Evolutionary conservation across 2,888 invertebrate species (phyloP).

Genomic region (Trileptium ribeirensis): DNA sequence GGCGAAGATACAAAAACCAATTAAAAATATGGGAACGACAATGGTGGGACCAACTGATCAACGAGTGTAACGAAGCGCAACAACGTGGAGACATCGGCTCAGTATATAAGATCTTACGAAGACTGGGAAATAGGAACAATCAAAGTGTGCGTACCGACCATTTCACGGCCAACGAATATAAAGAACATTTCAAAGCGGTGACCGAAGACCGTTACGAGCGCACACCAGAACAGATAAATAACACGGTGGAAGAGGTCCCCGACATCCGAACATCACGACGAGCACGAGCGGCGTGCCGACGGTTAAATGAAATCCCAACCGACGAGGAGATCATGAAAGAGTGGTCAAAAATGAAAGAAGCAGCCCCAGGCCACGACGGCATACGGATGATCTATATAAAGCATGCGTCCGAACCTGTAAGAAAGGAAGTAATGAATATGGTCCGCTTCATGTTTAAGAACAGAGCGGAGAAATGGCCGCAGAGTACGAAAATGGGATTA

Average conservation of each 20-base stretch:
- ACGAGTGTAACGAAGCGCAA: background rate
- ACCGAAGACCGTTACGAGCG: background rate
- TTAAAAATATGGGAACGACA: background rate
- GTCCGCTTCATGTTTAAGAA: conserved; percentile 9
- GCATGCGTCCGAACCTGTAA: background rate
- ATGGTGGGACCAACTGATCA: conserved; percentile 1
- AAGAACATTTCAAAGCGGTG: background rate
- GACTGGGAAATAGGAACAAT: background rate
- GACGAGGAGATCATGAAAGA: conserved; percentile 5
- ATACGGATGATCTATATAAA: conserved; percentile 3
- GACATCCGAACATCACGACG: background rate
- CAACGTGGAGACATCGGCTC: background rate
- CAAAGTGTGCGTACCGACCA: background rate
- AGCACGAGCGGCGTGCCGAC: background rate
- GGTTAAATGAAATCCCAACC: background rate
- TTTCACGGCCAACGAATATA: conserved; percentile 10
- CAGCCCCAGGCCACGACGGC: conserved; percentile 6
- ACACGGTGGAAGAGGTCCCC: background rate
- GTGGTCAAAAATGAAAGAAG: background rate
- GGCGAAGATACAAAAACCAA: background rate
- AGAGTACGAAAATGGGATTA: conserved; percentile 7
- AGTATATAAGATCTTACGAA: background rate
- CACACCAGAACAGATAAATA: background rate
- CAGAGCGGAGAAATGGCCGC: conserved; percentile 5
- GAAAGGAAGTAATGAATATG: background rate